These are phyloP conservation scores for Hirundo rustica DNA, from an alignment of 2,797 vertebrate species.

Conservation along the genomic window DNA sequence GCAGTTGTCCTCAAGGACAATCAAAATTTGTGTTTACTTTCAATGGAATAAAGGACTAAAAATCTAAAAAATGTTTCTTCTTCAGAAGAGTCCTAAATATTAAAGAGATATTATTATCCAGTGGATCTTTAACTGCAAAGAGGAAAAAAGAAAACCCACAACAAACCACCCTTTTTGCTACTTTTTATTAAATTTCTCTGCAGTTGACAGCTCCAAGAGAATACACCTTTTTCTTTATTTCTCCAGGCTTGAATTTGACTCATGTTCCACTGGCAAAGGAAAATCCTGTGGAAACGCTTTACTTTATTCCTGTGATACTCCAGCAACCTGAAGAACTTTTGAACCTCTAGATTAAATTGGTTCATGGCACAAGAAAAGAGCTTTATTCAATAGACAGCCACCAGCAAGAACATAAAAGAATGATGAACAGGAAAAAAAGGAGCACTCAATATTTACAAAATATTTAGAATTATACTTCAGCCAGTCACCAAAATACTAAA, in stretches of 20 bases:
- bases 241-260: not conserved
- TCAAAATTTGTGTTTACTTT: not conserved
- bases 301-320: not conserved
- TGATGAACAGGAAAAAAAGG: not conserved
- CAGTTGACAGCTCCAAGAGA: not conserved
- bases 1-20: not conserved
- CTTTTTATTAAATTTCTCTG: not conserved
- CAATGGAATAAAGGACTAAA: not conserved
- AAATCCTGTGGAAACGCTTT: not conserved
- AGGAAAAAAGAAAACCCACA: fast-evolving
- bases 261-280: not conserved
- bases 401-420: not conserved
- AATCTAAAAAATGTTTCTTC: not conserved
- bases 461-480: not conserved
- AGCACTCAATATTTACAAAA: not conserved
- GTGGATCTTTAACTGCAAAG: not conserved
- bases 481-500: not conserved
- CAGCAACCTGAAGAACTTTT: not conserved
- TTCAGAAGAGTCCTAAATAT: not conserved
- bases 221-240: not conserved
- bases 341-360: not conserved
- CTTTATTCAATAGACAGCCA: not conserved
- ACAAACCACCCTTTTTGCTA: not conserved
- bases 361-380: not conserved
- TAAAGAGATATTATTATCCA: not conserved